A percentile compares a stretch with the other conserved stretches of the same genome.
phyloP scores from a whole-genome alignment of 2,888 invertebrate genomes.

The Ichneumoninae sp. region DNA sequence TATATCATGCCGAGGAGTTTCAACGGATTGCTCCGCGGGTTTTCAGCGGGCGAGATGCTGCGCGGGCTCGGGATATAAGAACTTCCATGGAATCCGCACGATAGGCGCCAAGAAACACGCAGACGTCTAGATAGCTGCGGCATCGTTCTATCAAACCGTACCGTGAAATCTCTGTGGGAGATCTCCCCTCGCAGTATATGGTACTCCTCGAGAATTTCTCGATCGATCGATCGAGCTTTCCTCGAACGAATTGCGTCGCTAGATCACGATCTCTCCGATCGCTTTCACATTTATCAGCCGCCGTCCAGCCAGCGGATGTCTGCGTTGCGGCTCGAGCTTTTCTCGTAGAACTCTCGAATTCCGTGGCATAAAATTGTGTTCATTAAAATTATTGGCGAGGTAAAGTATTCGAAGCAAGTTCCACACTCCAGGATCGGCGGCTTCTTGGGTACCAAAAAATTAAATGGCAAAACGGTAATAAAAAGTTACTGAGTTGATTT shows the following conservation, averaged over 20 bases:
- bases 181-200: conserved; percentile 52
- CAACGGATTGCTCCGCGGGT: not conserved
- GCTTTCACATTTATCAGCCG: not conserved
- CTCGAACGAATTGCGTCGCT: conserved; percentile 44
- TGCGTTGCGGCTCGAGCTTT: not conserved
- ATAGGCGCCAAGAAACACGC: conserved; percentile 48
- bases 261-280: conserved; percentile 27
- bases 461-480: not conserved
- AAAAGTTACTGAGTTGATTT: no score
- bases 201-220: conserved; percentile 18
- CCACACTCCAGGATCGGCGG: not conserved
- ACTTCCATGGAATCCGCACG: conserved; percentile 59
- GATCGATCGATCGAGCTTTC: conserved; percentile 57
- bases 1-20: not conserved
- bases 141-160: conserved; percentile 15
- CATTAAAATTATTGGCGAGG: not conserved
- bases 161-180: conserved; percentile 48
- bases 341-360: conserved; percentile 4
- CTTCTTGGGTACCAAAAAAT: not conserved
- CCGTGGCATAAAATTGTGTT: not conserved
- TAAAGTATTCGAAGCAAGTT: not conserved
- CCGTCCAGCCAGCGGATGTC: conserved; percentile 1
- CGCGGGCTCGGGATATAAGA: conserved; percentile 11
- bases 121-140: not conserved
- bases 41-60: not conserved